Percentiles rank a stretch among this genome's conserved stretches.
These are phyloP conservation scores for Falcunculus frontatus DNA, from an alignment of 2,113 vertebrate genomes.

Conservation along the genomic window DNA sequence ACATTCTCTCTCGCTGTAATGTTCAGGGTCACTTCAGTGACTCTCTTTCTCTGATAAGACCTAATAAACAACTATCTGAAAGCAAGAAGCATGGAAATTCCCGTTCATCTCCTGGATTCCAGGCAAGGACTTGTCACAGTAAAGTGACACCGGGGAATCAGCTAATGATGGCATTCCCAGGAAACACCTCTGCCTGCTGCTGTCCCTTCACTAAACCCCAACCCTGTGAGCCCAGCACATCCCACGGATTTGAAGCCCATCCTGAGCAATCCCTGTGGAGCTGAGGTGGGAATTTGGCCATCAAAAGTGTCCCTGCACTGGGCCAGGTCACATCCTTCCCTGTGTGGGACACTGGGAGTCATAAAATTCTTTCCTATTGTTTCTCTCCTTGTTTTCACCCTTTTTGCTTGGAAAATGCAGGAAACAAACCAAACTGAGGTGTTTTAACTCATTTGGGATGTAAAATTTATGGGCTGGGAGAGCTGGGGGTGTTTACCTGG, in stretches of 20 bases:
- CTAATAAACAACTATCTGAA: too few relatives aligned
- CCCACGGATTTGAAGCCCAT: not conserved
- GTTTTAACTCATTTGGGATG: not conserved
- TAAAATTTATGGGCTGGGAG: not conserved
- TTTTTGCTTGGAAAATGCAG: not conserved
- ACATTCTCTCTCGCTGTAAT: too few relatives aligned
- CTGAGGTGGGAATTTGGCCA: not conserved
- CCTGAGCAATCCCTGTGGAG: rapidly evolving
- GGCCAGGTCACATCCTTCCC: rapidly evolving
- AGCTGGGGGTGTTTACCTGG: not conserved
- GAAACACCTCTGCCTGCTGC: not conserved
- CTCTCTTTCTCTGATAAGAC: too few relatives aligned
- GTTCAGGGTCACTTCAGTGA: too few relatives aligned
- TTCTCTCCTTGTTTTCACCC: not conserved
- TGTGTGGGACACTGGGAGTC: rapidly evolving
- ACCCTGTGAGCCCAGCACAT: rapidly evolving
- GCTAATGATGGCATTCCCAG: not conserved
- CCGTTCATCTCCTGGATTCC: too few relatives aligned
- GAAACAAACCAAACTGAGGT: not conserved
- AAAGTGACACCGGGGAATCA: not conserved
- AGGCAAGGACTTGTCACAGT: too few relatives aligned
- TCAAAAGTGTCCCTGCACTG: not conserved
- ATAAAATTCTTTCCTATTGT: not conserved
- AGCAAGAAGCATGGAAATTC: too few relatives aligned
- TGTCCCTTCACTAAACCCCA: not conserved